Base-by-base conservation (phyloP, 2,797 vertebrate genomes). In the Enteromius unitaeniatus region DNA sequence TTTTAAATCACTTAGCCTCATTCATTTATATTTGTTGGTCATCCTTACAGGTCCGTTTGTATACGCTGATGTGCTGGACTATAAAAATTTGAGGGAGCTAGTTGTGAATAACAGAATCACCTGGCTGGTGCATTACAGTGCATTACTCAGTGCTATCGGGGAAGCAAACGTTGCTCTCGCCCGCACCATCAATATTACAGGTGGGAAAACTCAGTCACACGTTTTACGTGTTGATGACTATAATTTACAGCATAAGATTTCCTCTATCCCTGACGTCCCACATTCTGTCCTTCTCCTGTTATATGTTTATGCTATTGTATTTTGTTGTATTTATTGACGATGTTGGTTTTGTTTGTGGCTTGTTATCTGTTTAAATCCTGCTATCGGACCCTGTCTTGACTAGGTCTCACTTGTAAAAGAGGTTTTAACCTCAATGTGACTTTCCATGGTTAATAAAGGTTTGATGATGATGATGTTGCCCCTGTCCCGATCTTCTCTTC, bases 151-250 rank as follows among this genome's bases (percentile, higher is more conserved):
- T 53, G 95, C 92, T 65, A 92, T 94, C 1, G 94, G 95, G 4
- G 95, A 96, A 82, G 93, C 93, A 14, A 95, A 95, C 26, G 90
- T 95, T 79, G 92, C 93, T 53, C 90, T 95, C 75, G 94, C 95
- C 7, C 93, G 95, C 85, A 94, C 94, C 86, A 95, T 96, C 89
- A 96, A 95, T 91, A 95, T 96, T 87, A 95, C 94, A 92, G 95
- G 95, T 95, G 62, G 60, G 60, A 51, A 42, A 65, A 40, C 31
- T 65, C 78, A 45, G n/a, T 77, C 78, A 65, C 78, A 76, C n/a
- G 74, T 72, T 84, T 64, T 51, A 34, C 1, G 11, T 3, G 9
- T 73, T 31, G 49, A 62, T 47, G 28, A 45, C 58, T 37, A 21
- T 72, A 65, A 84, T 79, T 84, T 82, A 82, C 64, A 82, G 42